Evolutionary conservation across 2,888 invertebrate genomes (phyloP).

Genomic region (Mythimna albipuncta): DNA sequence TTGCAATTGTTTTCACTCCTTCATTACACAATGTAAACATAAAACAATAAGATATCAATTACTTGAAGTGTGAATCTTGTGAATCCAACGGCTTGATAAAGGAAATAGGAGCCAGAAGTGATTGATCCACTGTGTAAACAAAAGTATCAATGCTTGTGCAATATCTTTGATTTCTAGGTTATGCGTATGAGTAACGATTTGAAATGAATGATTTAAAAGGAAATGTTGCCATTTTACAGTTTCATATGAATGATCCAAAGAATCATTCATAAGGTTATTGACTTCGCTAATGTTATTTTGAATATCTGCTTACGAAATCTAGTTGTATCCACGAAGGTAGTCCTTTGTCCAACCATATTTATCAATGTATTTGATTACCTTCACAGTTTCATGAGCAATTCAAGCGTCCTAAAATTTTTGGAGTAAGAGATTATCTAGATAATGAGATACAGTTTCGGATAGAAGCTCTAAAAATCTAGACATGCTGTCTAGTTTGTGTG

Average conservation of each 20-base stretch:
- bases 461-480: conserved; percentile 33
- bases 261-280: conserved; percentile 22
- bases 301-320: conserved; percentile 8
- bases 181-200: conserved; percentile 15
- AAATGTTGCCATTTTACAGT: conserved; percentile 20
- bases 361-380: not conserved
- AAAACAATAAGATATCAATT: conserved; percentile 42
- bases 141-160: conserved; percentile 21
- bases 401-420: not conserved
- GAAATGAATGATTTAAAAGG: conserved; percentile 8
- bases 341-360: not conserved
- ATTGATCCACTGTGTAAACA: conserved; percentile 47
- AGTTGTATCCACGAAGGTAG: not conserved
- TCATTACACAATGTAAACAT: conserved; percentile 42
- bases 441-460: conserved; percentile 10
- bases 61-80: conserved; percentile 42
- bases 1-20: conserved; percentile 32
- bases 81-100: conserved; percentile 40
- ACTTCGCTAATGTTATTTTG: conserved; percentile 18
- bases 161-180: conserved; percentile 37
- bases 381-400: not conserved
- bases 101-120: conserved; percentile 38
- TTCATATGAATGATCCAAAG: conserved; percentile 19
- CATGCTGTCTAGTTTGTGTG: conserved; percentile 36
- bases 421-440: not conserved